A percentile compares a stretch with the other conserved stretches of the same genome.
Evolutionary conservation across 2,888 invertebrate species (phyloP).

Genomic region (Trichogramma dendrolimi): DNA sequence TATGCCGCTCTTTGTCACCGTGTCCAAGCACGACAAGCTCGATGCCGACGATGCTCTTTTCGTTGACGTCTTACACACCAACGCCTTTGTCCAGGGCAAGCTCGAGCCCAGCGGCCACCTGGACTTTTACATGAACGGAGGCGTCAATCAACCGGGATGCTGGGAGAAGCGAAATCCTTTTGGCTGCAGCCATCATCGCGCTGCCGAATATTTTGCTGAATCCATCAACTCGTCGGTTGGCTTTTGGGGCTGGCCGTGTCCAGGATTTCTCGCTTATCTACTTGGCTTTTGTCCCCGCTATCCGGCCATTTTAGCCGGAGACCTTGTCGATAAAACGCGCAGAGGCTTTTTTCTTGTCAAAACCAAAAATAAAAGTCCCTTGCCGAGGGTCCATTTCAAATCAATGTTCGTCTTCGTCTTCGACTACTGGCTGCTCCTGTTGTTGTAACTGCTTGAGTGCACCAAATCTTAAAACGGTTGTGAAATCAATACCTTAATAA

Average conservation of each 20-base stretch:
- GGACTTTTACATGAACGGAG: conserved; percentile 72
- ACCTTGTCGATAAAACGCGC: conserved; percentile 36
- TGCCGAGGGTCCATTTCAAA: conserved; percentile 57
- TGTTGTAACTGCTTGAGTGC: background rate
- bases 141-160: conserved; percentile 66
- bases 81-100: conserved; percentile 66
- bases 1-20: conserved; percentile 62
- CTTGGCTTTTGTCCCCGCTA: conserved; percentile 57
- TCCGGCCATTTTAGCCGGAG: conserved; percentile 45
- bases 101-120: conserved; percentile 64
- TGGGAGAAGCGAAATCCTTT: conserved; percentile 54
- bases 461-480: too few species aligned
- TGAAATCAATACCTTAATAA: too few species aligned
- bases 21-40: conserved; percentile 56
- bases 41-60: conserved; percentile 63
- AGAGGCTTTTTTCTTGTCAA: conserved; percentile 58
- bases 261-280: conserved; percentile 58
- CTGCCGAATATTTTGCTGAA: conserved; percentile 63
- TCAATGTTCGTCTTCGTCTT: background rate
- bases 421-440: conserved; percentile 1
- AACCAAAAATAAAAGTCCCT: conserved; percentile 58
- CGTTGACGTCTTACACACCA: conserved; percentile 71
- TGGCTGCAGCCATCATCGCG: conserved; percentile 63
- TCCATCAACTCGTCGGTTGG: conserved; percentile 61
- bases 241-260: conserved; percentile 66